A percentile compares a stretch with the other conserved stretches of the same genome.
These are phyloP conservation scores for Mycetomoellerius zeteki DNA, from an alignment of 1,140 invertebrate genomes.

Conservation along the genomic window DNA sequence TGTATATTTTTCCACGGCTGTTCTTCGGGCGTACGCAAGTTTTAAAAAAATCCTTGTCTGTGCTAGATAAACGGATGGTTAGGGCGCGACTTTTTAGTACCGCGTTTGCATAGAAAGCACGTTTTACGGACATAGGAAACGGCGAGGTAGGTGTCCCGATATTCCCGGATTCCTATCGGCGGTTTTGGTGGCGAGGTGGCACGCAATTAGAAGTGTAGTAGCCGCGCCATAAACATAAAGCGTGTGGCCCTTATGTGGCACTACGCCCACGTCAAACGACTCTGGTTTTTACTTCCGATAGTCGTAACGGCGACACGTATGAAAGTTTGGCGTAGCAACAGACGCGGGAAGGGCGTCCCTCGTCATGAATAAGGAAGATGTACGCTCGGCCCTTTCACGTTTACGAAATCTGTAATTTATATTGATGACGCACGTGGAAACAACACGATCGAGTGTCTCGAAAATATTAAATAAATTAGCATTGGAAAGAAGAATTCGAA, in stretches of 20 bases:
- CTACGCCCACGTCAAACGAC: slow-evolving; percentile 50
- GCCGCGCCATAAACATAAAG: slow-evolving; percentile 66
- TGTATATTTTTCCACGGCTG: slow-evolving; percentile 8
- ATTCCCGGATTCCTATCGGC: slow-evolving; percentile 19
- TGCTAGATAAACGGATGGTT: slow-evolving; percentile 32
- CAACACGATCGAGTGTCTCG: not conserved
- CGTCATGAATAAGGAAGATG: slow-evolving; percentile 41
- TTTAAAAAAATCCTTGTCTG: slow-evolving; percentile 27
- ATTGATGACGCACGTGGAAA: not conserved
- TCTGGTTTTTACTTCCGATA: slow-evolving; percentile 18
- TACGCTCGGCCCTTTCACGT: slow-evolving; percentile 9
- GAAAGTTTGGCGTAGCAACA: slow-evolving; percentile 5
- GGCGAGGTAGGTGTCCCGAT: not conserved
- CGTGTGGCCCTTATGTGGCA: slow-evolving; percentile 30
- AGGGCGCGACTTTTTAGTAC: slow-evolving; percentile 64
- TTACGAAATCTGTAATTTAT: slow-evolving; percentile 54
- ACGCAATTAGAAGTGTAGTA: slow-evolving; percentile 71
- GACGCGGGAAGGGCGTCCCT: not conserved
- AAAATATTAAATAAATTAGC: not conserved
- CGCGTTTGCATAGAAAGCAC: slow-evolving; percentile 75
- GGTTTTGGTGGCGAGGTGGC: slow-evolving; percentile 57
- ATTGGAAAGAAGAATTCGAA: not conserved
- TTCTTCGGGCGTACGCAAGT: not conserved
- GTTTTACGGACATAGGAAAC: slow-evolving; percentile 46
- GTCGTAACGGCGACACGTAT: slow-evolving; percentile 46